Conservation (phyloP, 2,113 vertebrate species). For the Odontesthes bonariensis region DNA sequence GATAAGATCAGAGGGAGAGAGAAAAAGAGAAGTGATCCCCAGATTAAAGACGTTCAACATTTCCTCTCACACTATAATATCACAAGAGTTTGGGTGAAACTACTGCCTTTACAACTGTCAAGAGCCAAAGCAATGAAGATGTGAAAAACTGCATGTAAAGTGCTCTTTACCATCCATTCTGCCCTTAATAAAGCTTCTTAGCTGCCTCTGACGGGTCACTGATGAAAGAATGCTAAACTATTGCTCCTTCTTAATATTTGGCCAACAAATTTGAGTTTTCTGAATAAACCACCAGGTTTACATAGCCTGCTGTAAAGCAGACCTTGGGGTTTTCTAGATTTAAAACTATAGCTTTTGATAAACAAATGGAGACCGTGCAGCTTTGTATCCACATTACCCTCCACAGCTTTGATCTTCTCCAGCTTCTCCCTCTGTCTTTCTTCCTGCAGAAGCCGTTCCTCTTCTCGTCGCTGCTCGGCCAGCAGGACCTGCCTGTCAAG, state of each 20-base stretch:
- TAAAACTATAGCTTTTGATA: no score
- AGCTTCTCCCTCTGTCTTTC: slow-evolving; percentile 90
- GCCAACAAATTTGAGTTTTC: slow-evolving; percentile 10
- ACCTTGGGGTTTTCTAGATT: not conserved
- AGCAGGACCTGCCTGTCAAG: slow-evolving; percentile 91
- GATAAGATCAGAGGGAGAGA: slow-evolving; percentile 76
- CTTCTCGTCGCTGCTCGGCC: slow-evolving; percentile 92
- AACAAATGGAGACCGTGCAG: not conserved
- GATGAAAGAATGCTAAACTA: slow-evolving; percentile 45
- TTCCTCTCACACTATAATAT: slow-evolving; percentile 63
- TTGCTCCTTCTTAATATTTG: slow-evolving; percentile 21
- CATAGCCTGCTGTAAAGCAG: not conserved
- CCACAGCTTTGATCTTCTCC: slow-evolving; percentile 93
- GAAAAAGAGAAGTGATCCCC: slow-evolving; percentile 59
- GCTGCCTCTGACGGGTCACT: slow-evolving; percentile 24
- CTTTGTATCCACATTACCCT: slow-evolving; percentile 85
- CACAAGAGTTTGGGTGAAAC: slow-evolving; percentile 42
- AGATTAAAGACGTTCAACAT: slow-evolving; percentile 71
- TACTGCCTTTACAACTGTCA: slow-evolving; percentile 30
- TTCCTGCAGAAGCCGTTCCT: slow-evolving; percentile 91
- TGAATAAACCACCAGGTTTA: not conserved
- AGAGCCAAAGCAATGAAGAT: slow-evolving; percentile 24
- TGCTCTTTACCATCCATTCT: slow-evolving; percentile 29
- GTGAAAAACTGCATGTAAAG: slow-evolving; percentile 23
- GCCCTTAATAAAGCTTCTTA: slow-evolving; percentile 36